Conservation (phyloP, 2,888 invertebrate species). For the Polydrusus tereticollis region DNA sequence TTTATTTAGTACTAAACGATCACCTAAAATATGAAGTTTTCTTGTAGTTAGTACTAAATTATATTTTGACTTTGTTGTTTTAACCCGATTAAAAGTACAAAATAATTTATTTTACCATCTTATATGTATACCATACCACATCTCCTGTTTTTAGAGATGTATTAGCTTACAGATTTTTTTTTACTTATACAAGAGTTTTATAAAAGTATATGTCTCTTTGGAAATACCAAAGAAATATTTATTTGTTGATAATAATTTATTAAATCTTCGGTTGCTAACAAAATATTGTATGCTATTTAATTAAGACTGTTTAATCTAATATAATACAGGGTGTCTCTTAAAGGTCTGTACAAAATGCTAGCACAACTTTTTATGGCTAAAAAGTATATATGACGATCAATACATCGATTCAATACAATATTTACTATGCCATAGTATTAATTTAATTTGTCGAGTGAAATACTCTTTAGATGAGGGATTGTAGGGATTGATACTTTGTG, state of each 20-base stretch:
- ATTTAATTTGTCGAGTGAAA: no score
- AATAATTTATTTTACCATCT: slow-evolving; percentile 25
- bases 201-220: slow-evolving; percentile 33
- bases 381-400: no score
- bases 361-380: no score
- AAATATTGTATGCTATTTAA: neutral
- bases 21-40: neutral
- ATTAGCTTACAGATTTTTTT: slow-evolving; percentile 1
- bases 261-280: no score
- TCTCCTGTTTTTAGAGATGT: slow-evolving; percentile 18
- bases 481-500: no score
- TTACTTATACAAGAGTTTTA: slow-evolving; percentile 20
- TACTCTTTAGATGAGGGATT: no score
- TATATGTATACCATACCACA: neutral
- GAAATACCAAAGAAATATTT: slow-evolving; percentile 30
- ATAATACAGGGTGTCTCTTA: no score
- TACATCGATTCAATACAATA: no score
- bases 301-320: no score
- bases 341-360: no score
- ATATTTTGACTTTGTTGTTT: slow-evolving; percentile 7
- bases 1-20: slow-evolving; percentile 20
- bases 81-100: slow-evolving; percentile 18
- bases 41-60: slow-evolving; percentile 17
- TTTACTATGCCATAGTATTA: no score
- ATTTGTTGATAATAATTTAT: no score